Evolutionary conservation across 1,140 invertebrate genomes (phyloP).

Genomic region (Ips nitidus): DNA sequence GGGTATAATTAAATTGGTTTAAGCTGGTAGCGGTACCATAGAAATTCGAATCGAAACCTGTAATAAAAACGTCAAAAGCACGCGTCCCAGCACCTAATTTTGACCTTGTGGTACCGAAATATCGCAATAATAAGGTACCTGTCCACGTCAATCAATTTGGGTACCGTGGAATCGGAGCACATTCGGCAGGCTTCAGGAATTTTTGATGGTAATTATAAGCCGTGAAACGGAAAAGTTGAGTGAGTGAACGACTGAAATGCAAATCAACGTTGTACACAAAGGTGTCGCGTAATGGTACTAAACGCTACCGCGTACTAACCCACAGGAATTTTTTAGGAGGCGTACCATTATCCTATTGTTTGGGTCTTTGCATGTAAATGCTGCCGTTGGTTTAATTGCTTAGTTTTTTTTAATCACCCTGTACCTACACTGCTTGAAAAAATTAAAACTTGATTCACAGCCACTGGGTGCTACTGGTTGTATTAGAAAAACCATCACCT

Average conservation of each 20-base stretch:
- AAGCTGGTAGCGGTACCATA: too few species aligned
- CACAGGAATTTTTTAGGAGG: slow-evolving; percentile 27
- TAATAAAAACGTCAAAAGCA: slow-evolving; percentile 4
- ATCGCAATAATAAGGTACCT: neutral
- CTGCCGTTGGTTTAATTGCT: slow-evolving; percentile 24
- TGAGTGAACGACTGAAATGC: slow-evolving; percentile 18
- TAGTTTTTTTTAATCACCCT: slow-evolving; percentile 5
- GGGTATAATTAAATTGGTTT: too few species aligned
- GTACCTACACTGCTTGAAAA: too few species aligned
- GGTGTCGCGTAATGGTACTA: slow-evolving; percentile 25
- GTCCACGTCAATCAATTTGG: neutral
- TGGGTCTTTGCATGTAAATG: slow-evolving; percentile 18
- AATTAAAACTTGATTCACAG: too few species aligned
- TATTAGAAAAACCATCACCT: too few species aligned
- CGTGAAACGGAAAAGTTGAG: neutral
- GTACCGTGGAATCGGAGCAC: neutral
- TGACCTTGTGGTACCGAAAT: neutral
- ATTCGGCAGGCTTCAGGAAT: neutral
- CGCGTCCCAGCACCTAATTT: neutral
- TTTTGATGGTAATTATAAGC: neutral
- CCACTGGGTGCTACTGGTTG: too few species aligned
- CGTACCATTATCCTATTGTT: slow-evolving; percentile 29
- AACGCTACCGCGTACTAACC: slow-evolving; percentile 30
- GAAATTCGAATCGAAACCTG: neutral
- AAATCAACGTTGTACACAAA: slow-evolving; percentile 29